Evolutionary conservation across 1,140 invertebrate species (phyloP), one percentile per base, ranked within the genome.

Genomic region (Anastrepha obliqua): DNA sequence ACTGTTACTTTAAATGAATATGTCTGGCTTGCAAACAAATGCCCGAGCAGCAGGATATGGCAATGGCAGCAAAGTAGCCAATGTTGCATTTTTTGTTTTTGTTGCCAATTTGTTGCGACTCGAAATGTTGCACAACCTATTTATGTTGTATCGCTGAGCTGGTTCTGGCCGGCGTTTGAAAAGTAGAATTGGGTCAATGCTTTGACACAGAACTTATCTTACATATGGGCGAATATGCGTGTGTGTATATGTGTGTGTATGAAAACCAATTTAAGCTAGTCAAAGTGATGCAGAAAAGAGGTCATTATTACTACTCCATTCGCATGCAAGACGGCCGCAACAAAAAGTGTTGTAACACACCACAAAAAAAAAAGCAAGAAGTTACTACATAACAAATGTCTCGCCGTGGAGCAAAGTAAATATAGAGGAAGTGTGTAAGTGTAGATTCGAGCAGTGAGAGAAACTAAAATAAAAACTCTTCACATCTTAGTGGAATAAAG

Each of bases 181-280:
- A 74, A 74, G 67, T 74, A 74, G 67, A 74, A 74, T 74, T 74
- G 42, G 67, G 67, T 74, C 67, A 17, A 3, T n/a, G 67, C 67
- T 44, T 74, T 74, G 67, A 74, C 67, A 47, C 17, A 47, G 67
- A 42, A 44, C 13, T 1, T 74, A 42, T 42, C 39, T 74, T n/a
- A 9, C 17, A 47, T 47, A 47, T 74, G 42, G 2, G 42, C 42
- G 29, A 70, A 44, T 70, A 70, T 17, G 8, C 11, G 8, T 29
- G 11, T 55, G 51, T 67, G 65, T 67, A 74, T 74, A 9, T 5
- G 6, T 65, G 20, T 65, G n/a, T 74, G 17, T 17, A 44, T 55
- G 51, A 8, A 55, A 6, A 55, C 11, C 11, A 55, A 6, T 11
- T 55, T 55, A 11, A 11, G 67, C 5, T 55, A 55, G 51, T 11